These are phyloP conservation scores for Gortyna flavago DNA, from an alignment of 2,888 invertebrate species.

Conservation along the genomic window DNA sequence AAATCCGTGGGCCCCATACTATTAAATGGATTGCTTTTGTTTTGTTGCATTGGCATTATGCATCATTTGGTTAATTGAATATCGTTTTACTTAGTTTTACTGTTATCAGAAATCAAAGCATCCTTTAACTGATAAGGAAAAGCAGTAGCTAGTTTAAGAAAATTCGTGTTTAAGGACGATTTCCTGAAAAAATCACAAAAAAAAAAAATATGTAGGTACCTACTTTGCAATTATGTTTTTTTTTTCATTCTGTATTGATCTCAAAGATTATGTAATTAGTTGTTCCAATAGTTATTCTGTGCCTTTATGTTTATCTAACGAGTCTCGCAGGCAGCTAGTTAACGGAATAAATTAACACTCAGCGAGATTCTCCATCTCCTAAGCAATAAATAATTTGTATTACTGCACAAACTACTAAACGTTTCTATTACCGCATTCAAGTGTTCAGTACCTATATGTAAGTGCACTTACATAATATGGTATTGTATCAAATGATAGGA, in stretches of 20 bases:
- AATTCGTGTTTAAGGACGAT: neutral
- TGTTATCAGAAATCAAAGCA: neutral
- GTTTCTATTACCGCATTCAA: slow-evolving; percentile 56
- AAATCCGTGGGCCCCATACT: slow-evolving; percentile 32
- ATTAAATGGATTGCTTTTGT: slow-evolving; percentile 30
- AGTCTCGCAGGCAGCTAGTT: slow-evolving; percentile 40
- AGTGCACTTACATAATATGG: slow-evolving; percentile 30
- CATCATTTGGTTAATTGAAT: slow-evolving; percentile 13
- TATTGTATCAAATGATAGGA: slow-evolving; percentile 38
- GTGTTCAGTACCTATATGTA: slow-evolving; percentile 17
- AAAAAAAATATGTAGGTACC: neutral
- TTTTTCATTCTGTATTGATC: slow-evolving; percentile 37
- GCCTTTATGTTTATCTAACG: slow-evolving; percentile 39
- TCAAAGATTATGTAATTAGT: slow-evolving; percentile 37
- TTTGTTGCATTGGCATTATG: neutral
- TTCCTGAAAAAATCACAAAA: neutral
- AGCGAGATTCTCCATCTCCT: slow-evolving; percentile 41
- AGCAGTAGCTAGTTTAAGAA: neutral
- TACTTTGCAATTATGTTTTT: neutral
- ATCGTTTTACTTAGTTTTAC: neutral
- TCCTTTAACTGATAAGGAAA: too few species aligned
- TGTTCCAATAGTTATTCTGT: slow-evolving; percentile 39
- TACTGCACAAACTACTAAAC: slow-evolving; percentile 46
- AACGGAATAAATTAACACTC: slow-evolving; percentile 60
- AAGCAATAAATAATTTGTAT: slow-evolving; percentile 53